Percentiles rank a stretch among this genome's conserved stretches.
Conservation (phyloP, 2,113 vertebrate genomes). For the Puffinus mauretanicus region DNA sequence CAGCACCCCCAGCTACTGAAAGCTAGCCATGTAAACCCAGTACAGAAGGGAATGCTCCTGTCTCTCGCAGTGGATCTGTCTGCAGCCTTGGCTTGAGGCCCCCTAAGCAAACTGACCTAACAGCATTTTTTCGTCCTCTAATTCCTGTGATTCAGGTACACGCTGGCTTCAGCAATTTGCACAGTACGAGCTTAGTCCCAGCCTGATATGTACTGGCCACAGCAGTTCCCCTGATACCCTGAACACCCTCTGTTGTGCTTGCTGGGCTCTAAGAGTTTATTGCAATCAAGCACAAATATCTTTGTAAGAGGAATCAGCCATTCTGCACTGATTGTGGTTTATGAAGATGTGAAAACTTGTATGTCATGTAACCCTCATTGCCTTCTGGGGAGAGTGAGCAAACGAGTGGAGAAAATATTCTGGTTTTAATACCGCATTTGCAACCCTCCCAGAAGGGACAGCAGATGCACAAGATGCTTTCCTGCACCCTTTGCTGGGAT, state of each 20-base stretch:
- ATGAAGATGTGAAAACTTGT: neutral
- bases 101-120: neutral
- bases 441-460: neutral
- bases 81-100: neutral
- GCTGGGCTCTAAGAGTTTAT: neutral
- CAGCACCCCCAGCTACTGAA: neutral
- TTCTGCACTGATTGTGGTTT: neutral
- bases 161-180: constrained; percentile 38
- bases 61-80: neutral
- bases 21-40: neutral
- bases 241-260: constrained; percentile 2
- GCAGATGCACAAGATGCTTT: neutral
- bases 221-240: neutral
- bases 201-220: neutral
- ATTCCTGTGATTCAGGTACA: neutral
- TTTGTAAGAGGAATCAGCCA: neutral
- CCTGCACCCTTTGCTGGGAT: neutral
- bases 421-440: neutral
- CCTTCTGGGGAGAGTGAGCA: neutral
- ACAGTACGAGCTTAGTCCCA: constrained; percentile 22
- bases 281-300: neutral
- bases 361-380: neutral
- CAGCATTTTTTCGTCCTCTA: neutral
- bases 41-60: neutral
- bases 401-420: neutral